These are phyloP conservation scores for Archivesica marissinica DNA, from an alignment of 1,140 invertebrate genomes.

Conservation along the genomic window DNA sequence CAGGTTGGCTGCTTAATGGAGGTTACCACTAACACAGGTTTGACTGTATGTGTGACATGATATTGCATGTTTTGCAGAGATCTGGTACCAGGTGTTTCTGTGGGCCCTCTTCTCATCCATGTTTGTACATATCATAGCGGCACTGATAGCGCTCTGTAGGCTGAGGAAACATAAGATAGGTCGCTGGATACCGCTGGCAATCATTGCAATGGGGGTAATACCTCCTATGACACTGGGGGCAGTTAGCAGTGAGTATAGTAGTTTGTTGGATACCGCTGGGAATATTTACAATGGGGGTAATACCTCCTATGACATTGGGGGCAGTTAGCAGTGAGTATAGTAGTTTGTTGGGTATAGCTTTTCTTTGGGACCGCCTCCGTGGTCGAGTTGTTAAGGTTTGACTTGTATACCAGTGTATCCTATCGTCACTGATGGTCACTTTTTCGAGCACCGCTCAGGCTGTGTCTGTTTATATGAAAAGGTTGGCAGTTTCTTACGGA, in stretches of 20 bases:
- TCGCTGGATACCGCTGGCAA: conserved; percentile 93
- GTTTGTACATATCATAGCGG: conserved; percentile 95
- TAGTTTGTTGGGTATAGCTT: neutral
- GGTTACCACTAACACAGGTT: no score
- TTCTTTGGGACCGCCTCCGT: neutral
- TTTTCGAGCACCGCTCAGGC: no score
- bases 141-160: conserved; percentile 94
- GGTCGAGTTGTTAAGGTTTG: no score
- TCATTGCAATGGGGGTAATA: conserved; percentile 94
- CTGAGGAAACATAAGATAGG: conserved; percentile 96
- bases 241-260: conserved; percentile 91
- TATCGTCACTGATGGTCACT: no score
- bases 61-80: conserved; percentile 88
- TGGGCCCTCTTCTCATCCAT: conserved; percentile 97
- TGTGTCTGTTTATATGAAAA: no score
- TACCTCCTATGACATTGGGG: conserved; percentile 93
- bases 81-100: conserved; percentile 98
- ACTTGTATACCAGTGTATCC: no score
- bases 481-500: no score
- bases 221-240: conserved; percentile 94
- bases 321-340: conserved; percentile 92
- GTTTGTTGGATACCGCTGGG: conserved; percentile 94
- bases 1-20: no score
- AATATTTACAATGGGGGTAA: conserved; percentile 94
- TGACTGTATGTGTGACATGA: no score